phyloP scores from a whole-genome alignment of 2,797 vertebrate genomes.

The Amblyopsis hoosieri region DNA sequence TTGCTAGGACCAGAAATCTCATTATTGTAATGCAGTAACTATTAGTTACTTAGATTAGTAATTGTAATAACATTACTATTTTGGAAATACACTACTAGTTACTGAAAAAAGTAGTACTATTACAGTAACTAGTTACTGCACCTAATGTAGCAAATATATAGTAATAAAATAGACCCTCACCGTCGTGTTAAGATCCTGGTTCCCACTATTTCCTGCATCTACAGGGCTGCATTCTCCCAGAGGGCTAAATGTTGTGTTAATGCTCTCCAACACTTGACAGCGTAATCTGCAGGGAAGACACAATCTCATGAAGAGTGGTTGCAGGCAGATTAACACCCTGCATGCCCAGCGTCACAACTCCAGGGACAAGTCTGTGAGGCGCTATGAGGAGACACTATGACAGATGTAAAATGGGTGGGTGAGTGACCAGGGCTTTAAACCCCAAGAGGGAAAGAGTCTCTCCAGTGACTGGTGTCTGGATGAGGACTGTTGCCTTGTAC shows the following conservation, averaged over 20 bases:
- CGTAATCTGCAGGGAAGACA: slow-evolving; percentile 81
- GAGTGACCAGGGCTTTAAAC: background rate
- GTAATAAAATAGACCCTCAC: slow-evolving; percentile 56
- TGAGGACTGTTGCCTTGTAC: slow-evolving; percentile 57
- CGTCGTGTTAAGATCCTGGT: slow-evolving; percentile 82
- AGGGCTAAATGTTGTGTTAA: slow-evolving; percentile 73
- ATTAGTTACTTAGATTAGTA: no score
- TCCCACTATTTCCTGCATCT: slow-evolving; percentile 72
- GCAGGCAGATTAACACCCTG: slow-evolving; percentile 4
- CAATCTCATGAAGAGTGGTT: slow-evolving; percentile 18
- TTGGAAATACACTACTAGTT: no score
- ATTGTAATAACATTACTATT: no score
- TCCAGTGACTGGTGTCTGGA: background rate
- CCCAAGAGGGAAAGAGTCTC: background rate
- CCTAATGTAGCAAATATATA: background rate
- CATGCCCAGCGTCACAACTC: background rate
- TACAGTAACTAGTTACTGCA: no score
- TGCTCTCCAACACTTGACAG: slow-evolving; percentile 87
- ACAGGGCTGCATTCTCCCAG: slow-evolving; percentile 71
- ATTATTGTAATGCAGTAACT: no score
- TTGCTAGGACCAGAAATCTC: no score
- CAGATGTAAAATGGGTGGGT: background rate
- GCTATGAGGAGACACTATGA: background rate
- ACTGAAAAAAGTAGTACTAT: no score
- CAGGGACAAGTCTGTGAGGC: slow-evolving; percentile 5